Percentiles rank a stretch among this genome's conserved stretches.
Evolutionary conservation across 2,113 vertebrate species (phyloP).

Genomic region (Chamaetylas fuelleborni): DNA sequence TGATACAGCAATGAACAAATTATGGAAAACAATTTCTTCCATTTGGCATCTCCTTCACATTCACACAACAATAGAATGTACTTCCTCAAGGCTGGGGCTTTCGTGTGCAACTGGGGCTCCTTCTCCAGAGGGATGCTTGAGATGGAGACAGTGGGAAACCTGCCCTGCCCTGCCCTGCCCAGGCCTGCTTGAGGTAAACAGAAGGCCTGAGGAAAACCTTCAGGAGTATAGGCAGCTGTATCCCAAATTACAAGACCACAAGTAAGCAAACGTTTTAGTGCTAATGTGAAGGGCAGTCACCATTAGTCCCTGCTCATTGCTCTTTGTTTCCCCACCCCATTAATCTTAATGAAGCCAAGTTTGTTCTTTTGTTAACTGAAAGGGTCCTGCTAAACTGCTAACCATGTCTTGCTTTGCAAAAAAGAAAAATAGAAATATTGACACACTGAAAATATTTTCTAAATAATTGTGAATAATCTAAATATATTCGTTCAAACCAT

Average conservation of each 20-base stretch:
- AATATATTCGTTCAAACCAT: neutral
- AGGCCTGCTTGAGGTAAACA: neutral
- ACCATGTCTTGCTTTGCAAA: neutral
- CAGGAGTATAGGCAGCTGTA: neutral
- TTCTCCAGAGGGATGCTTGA: neutral
- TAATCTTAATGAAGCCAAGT: neutral
- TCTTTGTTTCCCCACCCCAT: neutral
- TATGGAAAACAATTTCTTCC: neutral
- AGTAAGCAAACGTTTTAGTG: neutral
- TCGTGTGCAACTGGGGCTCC: neutral
- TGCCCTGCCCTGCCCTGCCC: neutral
- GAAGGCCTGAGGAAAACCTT: neutral
- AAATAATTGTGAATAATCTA: neutral
- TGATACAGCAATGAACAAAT: neutral
- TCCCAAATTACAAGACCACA: neutral
- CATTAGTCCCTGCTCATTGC: neutral
- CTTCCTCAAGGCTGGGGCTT: neutral
- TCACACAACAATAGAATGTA: neutral
- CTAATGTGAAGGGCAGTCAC: neutral
- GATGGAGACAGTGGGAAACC: neutral
- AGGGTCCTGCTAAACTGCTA: neutral
- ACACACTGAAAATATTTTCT: neutral
- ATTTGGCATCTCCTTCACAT: neutral
- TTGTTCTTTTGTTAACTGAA: neutral
- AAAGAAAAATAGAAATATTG: neutral